Evolutionary conservation across 2,888 invertebrate genomes (phyloP).

Genomic region (Ophion ventricosus): DNA sequence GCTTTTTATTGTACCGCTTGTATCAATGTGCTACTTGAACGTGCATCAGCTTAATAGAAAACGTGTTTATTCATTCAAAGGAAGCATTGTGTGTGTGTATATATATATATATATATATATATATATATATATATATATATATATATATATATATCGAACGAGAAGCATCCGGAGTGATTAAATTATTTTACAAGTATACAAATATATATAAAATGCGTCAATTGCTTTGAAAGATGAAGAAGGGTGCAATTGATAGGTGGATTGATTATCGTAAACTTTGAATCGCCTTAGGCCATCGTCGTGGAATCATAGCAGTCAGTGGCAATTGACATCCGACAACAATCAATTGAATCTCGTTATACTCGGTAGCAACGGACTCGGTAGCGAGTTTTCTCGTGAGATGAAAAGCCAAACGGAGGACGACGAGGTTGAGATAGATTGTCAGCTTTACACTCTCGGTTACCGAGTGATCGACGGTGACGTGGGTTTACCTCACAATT

Average conservation of each 20-base stretch:
- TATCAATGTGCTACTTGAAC: not conserved
- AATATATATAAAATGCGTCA: no score
- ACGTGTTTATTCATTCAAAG: no score
- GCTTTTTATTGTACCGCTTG: not conserved
- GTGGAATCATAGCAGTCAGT: constrained; percentile 87
- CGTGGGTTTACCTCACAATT: constrained; percentile 91
- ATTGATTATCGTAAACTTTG: constrained; percentile 12
- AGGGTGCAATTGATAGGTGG: constrained; percentile 20
- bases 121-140: no score
- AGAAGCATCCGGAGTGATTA: no score
- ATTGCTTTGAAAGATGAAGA: not conserved
- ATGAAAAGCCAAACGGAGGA: constrained; percentile 94
- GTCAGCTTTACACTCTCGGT: constrained; percentile 92
- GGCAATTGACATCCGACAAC: constrained; percentile 87
- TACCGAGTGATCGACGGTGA: constrained; percentile 95
- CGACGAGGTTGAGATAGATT: constrained; percentile 93
- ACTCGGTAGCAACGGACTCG: constrained; percentile 93
- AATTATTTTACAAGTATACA: no score
- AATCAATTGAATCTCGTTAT: constrained; percentile 94
- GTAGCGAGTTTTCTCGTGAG: constrained; percentile 94
- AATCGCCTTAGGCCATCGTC: constrained; percentile 85
- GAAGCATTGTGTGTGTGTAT: no score
- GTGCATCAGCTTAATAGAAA: no score
- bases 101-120: no score
- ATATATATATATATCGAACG: no score